phyloP scores from a whole-genome alignment of 1,140 invertebrate genomes.

The Tetraneura akinire region DNA sequence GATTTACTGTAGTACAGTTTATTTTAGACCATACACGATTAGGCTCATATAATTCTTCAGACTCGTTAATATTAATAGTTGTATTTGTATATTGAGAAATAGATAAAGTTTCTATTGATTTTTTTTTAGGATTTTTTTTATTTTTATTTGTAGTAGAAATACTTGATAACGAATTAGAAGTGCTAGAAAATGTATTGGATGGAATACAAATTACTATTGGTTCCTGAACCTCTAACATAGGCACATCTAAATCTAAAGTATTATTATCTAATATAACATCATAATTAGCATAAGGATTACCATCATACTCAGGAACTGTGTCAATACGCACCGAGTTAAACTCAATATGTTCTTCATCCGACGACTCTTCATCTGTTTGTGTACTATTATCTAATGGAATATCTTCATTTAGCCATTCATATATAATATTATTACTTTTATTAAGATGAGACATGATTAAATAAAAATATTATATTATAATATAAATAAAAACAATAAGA shows the following conservation, averaged over 20 bases:
- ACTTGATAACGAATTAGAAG: background rate
- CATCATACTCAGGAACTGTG: background rate
- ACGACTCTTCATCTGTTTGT: slow-evolving; percentile 8
- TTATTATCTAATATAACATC: background rate
- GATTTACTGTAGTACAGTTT: background rate
- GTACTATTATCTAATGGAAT: slow-evolving; percentile 29
- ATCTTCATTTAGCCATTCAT: slow-evolving; percentile 17
- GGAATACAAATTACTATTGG: background rate
- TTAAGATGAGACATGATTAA: background rate
- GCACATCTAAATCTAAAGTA: too few species aligned
- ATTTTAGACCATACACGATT: slow-evolving; percentile 12
- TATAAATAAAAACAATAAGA: background rate
- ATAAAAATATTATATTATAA: too few species aligned
- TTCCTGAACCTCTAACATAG: background rate
- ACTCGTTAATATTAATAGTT: background rate
- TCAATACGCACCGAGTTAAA: slow-evolving; percentile 2
- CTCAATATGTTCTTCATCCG: slow-evolving; percentile 13
- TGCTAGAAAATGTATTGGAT: background rate
- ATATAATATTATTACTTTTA: background rate
- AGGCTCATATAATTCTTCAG: slow-evolving; percentile 7
- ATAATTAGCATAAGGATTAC: background rate
- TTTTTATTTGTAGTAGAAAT: background rate
- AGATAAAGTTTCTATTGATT: background rate
- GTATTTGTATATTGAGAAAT: background rate
- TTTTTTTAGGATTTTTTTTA: slow-evolving; percentile 1